Percentiles rank a stretch among this genome's conserved stretches.
Conservation (phyloP, 2,888 invertebrate genomes). For the Aleiodes testaceus region DNA sequence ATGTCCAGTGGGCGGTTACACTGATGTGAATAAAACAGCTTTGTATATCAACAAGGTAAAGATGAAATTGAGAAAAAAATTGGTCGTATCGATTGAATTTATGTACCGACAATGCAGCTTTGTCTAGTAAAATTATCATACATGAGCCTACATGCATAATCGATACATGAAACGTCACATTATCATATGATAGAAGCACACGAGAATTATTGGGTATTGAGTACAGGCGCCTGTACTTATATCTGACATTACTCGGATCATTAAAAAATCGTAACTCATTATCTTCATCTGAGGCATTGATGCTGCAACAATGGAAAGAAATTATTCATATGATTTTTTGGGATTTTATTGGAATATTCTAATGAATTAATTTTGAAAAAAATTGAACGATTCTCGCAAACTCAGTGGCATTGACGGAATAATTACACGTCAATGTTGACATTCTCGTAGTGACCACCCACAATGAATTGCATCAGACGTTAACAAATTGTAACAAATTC, state of each 20-base stretch:
- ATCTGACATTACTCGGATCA: slow-evolving; percentile 21
- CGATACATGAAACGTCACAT: slow-evolving; percentile 51
- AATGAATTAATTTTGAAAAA: too few species aligned
- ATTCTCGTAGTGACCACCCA: slow-evolving; percentile 40
- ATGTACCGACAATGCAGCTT: slow-evolving; percentile 70
- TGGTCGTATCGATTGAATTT: slow-evolving; percentile 63
- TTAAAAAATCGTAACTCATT: neutral
- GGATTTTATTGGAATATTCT: too few species aligned
- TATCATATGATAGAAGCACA: slow-evolving; percentile 13
- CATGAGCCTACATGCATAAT: slow-evolving; percentile 65
- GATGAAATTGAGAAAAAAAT: slow-evolving; percentile 32
- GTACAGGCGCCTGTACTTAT: slow-evolving; percentile 59
- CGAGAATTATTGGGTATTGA: neutral
- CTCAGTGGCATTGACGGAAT: slow-evolving; percentile 62
- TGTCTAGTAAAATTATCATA: slow-evolving; percentile 71
- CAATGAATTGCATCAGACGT: neutral
- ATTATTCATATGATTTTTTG: too few species aligned
- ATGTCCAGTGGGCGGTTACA: slow-evolving; percentile 13
- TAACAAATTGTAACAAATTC: slow-evolving; percentile 40
- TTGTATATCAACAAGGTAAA: neutral
- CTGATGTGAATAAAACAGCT: neutral
- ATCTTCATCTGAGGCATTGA: too few species aligned
- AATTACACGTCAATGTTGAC: slow-evolving; percentile 54
- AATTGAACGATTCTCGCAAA: too few species aligned
- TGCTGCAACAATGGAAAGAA: too few species aligned